Percentiles rank a stretch among this genome's conserved stretches.
Conservation (phyloP, 30 jellyfish, hydroid and myxozoan genomes). For the Hydractinia echinata region DNA sequence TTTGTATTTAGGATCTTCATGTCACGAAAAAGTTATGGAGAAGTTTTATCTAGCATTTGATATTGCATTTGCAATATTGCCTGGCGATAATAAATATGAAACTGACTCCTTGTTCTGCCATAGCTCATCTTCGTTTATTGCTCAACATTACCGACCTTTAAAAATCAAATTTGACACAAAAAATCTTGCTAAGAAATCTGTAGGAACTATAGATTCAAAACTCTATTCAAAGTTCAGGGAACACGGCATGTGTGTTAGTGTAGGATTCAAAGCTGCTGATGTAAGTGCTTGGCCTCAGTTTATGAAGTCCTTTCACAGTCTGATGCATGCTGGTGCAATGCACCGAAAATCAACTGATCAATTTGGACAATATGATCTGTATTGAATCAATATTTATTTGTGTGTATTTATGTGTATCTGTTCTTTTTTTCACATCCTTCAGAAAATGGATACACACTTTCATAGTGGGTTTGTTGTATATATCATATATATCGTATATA, state of each 20-base stretch:
- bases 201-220: constrained; percentile 21
- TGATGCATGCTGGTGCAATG: neutral
- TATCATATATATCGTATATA: no score
- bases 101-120: neutral
- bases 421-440: neutral
- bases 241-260: constrained; percentile 22
- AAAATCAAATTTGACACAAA: constrained; percentile 10
- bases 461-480: no score
- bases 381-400: neutral
- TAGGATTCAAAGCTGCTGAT: constrained; percentile 5
- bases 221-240: constrained; percentile 18
- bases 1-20: constrained; percentile 13
- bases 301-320: constrained; percentile 4
- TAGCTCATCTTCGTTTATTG: constrained; percentile 11
- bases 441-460: neutral
- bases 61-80: constrained; percentile 34
- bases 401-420: neutral
- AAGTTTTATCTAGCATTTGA: constrained; percentile 27
- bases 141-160: neutral
- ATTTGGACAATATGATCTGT: neutral
- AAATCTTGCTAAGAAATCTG: neutral
- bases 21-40: constrained; percentile 12
- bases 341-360: constrained; percentile 4
- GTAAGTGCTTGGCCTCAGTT: constrained; percentile 4
- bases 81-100: constrained; percentile 19